These are phyloP conservation scores for Drepana arcuata DNA, from an alignment of 1,140 invertebrate species.

Conservation along the genomic window DNA sequence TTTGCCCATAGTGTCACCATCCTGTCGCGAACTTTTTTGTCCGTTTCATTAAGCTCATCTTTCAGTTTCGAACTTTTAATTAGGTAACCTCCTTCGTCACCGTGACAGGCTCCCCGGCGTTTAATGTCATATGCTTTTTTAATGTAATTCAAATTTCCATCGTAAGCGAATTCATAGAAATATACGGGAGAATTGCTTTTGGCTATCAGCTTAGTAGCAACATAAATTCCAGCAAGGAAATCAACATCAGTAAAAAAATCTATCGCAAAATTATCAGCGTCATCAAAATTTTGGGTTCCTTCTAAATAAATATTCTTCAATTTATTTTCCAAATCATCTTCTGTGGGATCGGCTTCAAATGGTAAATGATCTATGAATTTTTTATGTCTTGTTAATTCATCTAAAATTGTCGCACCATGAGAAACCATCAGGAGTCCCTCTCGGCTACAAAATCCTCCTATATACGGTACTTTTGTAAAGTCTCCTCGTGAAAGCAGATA, in stretches of 20 bases:
- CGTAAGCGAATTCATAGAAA: conserved; percentile 61
- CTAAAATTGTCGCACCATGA: conserved; percentile 14
- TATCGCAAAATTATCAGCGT: conserved; percentile 43
- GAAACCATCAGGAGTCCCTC: conserved; percentile 50
- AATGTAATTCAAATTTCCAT: conserved; percentile 54
- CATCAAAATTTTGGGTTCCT: conserved; percentile 26
- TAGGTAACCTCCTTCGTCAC: conserved; percentile 55
- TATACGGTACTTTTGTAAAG: conserved; percentile 55
- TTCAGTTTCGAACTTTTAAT: conserved; percentile 28
- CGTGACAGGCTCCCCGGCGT: conserved; percentile 49
- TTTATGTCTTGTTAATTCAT: conserved; percentile 37
- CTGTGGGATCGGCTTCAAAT: conserved; percentile 29
- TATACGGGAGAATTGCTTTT: conserved; percentile 46
- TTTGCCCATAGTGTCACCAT: conserved; percentile 69
- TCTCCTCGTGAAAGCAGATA: conserved; percentile 38
- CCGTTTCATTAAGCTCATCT: conserved; percentile 27
- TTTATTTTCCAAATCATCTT: conserved; percentile 30
- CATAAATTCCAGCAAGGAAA: conserved; percentile 51
- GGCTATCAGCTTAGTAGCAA: conserved; percentile 37
- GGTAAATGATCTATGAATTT: conserved; percentile 39
- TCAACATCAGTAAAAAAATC: conserved; percentile 58
- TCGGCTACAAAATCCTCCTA: conserved; percentile 47
- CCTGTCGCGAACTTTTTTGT: conserved; percentile 37
- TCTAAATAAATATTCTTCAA: conserved; percentile 50
- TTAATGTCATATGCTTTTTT: conserved; percentile 39